Evolutionary conservation across 2,113 vertebrate species (phyloP), one percentile per base, ranked within the genome.

Genomic region (Anseranas semipalmata): DNA sequence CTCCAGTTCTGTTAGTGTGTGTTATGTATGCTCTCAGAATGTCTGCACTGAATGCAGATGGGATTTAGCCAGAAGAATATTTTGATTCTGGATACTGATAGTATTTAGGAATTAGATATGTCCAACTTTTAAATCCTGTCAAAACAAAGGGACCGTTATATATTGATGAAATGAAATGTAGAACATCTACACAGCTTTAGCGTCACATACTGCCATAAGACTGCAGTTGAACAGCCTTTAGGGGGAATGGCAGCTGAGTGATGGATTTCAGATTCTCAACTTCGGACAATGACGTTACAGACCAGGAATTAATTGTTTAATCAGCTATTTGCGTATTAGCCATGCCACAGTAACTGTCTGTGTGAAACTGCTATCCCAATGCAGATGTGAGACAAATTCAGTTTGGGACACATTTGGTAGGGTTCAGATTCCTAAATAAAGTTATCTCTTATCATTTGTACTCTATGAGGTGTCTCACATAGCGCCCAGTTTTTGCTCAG

Each of bases 221-320:
- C 48, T 62, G 66, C 56, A 60, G 58, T 37, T 87, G 81, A 95
- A 50, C 74, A 93, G 87, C 74, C 87, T 93, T 63, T 72, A 53
- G 87, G 71, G 76, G 24, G 41, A 94, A 93, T 85, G 66, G 85
- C 70, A 89, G 70, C 18, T 4, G 0, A 91, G 58, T 53, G 70
- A 95, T 50, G 73, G 81, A 85, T 95, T 96, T 97, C 77, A 68
- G 58, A 89, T 89, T 94, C 58, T 82, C 89, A n/a, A 52, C 43
- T 76, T 94, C 8, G 21, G 74, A 79, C 25, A 2, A 37, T 91
- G 62, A 93, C 7, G 4, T 91, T 85, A 76, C 70, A 95, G 70
- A 78, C 43, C 17, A 33, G 81, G 70, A 93, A 91, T 70, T 68
- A 76, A 87, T 91, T 91, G 43, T 84, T 94, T 78, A 72, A 53